Evolutionary conservation across 2,888 invertebrate genomes (phyloP).

Genomic region (Psylliodes chrysocephalus): DNA sequence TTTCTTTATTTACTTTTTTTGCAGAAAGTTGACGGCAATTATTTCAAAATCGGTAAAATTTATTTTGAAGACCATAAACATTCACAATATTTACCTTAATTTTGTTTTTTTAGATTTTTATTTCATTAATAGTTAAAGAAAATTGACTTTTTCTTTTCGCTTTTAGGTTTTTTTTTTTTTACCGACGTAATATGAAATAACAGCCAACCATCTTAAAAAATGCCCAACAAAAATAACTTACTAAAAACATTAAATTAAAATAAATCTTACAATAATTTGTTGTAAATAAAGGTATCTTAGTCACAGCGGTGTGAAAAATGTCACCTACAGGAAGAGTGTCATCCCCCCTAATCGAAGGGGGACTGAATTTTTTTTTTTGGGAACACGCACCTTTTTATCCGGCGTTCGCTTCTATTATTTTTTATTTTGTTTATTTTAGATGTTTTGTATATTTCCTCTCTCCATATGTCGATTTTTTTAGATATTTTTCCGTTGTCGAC

Average conservation of each 20-base stretch:
- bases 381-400: constrained; percentile 23
- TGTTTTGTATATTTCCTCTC: constrained; percentile 17
- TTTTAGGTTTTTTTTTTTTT: not conserved
- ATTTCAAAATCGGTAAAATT: not conserved
- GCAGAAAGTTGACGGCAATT: not conserved
- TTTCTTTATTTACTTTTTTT: constrained; percentile 7
- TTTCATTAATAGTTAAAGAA: not conserved
- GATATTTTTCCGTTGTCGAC: constrained; percentile 48
- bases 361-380: not conserved
- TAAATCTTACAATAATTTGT: constrained; percentile 39
- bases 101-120: not conserved
- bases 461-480: constrained; percentile 27
- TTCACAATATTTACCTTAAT: not conserved
- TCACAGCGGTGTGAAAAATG: constrained; percentile 52
- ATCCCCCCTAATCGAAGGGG: constrained; percentile 19
- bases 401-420: constrained; percentile 14
- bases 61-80: not conserved
- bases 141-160: not conserved
- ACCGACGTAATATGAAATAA: constrained; percentile 3
- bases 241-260: constrained; percentile 40
- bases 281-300: constrained; percentile 47
- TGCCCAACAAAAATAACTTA: constrained; percentile 28
- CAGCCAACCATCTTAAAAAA: constrained; percentile 19
- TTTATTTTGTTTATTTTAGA: constrained; percentile 5
- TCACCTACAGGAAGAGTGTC: constrained; percentile 50